Evolutionary conservation across 2,888 invertebrate genomes (phyloP), one percentile per base, ranked within the genome.

Genomic region (Auanema sp.): DNA sequence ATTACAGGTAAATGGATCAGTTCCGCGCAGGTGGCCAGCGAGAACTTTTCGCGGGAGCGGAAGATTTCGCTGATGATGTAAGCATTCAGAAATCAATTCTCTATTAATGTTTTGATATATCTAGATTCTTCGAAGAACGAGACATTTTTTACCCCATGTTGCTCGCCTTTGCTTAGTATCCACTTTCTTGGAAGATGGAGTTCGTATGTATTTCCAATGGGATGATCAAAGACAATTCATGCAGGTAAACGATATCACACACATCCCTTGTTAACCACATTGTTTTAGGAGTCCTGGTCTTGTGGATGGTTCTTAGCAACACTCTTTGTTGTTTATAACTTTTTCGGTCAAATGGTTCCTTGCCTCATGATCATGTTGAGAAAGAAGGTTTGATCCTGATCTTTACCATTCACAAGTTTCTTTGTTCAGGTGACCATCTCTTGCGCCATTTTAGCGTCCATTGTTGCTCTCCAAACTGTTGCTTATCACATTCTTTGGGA

Each of bases 171-270:
- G 96, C 85, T 89, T 99, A 66, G 94, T 98, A 84, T 93, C 95
- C 79, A 99, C 98, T 79, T 99, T 99, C 87, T 88, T 98, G 69
- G 98, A 98, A 87, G 98, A 99, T 88, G 98, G 98, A 1, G 88
- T 98, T 66, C 90, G 98, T 68, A 99, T 99, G 98, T 98, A 94
- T 91, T 91, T 93, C 83, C 98, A 99, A 84, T 87, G 84, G 85
- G 84, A 73, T 76, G 84, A 66, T 80, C 86, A 65, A 85, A 85
- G 86, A 76, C 84, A 73, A 42, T 83, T 83, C 66, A 81, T 83
- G 77, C 65, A 78, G 69, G 65, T 66, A 12, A n/a, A 10, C 8
- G 21, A n/a, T 52, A 2, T 18, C 4, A 52, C 52, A 5, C 3
- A 4, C 11, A n/a, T 6, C 3, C 18, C 3, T 10, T 56, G 42